Evolutionary conservation across 2,888 invertebrate species (phyloP), one percentile per base, ranked within the genome.

Genomic region (Harmothoe impar): DNA sequence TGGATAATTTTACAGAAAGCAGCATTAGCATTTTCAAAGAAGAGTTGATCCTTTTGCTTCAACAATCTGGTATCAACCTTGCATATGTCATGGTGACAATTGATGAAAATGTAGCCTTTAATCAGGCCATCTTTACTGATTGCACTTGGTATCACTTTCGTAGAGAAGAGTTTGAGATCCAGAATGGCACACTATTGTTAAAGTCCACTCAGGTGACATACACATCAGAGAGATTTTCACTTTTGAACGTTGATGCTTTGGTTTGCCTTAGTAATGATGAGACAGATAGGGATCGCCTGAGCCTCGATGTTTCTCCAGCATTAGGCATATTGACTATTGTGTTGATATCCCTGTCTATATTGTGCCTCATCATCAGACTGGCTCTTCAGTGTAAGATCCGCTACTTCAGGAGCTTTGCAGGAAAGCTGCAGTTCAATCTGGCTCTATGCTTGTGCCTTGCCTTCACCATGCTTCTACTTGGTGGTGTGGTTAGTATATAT

Each of bases 71-170:
- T 43, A n/a, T 81, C 7, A 81, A 43, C 25, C 81, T 81, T 33
- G 81, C 0, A 81, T 5, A 81, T 81, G 81, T 81, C 5, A 5
- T 35, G 10, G 0, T 81, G 25, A 23, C 43, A 1, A 20, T 81
- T 81, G 43, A 81, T 81, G 81, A 81, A 35, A 81, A 81, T 81
- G 7, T 23, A 23, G 33, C 43, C 33, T 81, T 81, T n/a, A 35
- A 12, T 12, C 43, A 33, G 20, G 43, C 20, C 20, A 7, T 81
- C 12, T 0, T 43, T 15, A 20, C 20, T 12, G 86, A 54, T 12
- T 86, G 86, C 56, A 86, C 86, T 54, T 86, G 86, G 86, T 31
- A n/a, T 20, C 12, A 17, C 20, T 86, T 31, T 86, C 25, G n/a
- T 0, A 29, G 29, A 17, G 20, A 56, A 5, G 86, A 86, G 52